Percentiles rank a stretch among this genome's conserved stretches.
These are phyloP conservation scores for Lasioglossum marginatum DNA, from an alignment of 2,888 invertebrate genomes.

Conservation along the genomic window DNA sequence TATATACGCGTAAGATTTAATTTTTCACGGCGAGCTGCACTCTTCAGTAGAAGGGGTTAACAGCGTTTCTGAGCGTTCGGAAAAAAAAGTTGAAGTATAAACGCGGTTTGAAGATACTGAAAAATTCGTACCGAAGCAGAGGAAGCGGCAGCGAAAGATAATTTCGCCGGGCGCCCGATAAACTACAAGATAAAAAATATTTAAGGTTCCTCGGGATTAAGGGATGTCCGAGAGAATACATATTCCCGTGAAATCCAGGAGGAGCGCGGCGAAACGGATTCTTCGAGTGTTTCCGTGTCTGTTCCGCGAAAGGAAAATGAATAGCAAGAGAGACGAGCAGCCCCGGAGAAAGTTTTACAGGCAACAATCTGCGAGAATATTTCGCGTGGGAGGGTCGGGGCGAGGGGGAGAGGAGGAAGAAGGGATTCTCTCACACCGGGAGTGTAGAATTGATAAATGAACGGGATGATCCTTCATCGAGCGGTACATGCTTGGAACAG, in stretches of 20 bases:
- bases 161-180: background rate
- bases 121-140: background rate
- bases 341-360: background rate
- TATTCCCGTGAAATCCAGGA: background rate
- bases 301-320: background rate
- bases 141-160: background rate
- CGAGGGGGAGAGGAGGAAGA: background rate
- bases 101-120: too few species aligned
- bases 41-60: too few species aligned
- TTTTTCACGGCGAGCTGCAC: too few species aligned
- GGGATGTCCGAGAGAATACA: background rate
- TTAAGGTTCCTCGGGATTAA: background rate
- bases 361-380: slow-evolving; percentile 1
- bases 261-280: background rate
- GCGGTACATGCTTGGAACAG: background rate
- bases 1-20: too few species aligned
- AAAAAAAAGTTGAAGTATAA: too few species aligned
- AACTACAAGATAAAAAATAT: background rate
- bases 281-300: background rate
- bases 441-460: slow-evolving; percentile 13
- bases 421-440: slow-evolving; percentile 10
- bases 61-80: too few species aligned
- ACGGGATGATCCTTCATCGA: slow-evolving; percentile 14
- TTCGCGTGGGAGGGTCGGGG: background rate
- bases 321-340: background rate